Conservation (phyloP, 2,797 vertebrate species). For the Esox masquinongy region DNA sequence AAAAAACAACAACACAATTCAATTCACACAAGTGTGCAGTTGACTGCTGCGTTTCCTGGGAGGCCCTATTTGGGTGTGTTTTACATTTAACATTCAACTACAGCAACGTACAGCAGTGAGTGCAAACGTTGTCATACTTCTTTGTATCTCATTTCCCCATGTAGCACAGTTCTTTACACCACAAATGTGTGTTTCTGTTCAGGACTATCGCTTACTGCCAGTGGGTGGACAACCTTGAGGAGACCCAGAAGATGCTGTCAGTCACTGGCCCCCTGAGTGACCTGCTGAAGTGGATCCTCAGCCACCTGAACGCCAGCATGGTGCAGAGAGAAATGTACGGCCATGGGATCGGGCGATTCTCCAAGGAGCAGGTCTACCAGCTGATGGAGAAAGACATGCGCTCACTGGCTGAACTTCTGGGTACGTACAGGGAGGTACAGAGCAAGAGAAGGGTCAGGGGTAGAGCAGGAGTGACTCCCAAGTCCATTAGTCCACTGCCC, state of each 20-base stretch:
- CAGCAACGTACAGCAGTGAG: too few relatives aligned
- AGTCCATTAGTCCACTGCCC: not conserved
- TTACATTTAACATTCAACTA: not conserved
- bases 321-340: conserved; percentile 97
- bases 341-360: conserved; percentile 95
- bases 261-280: conserved; percentile 91
- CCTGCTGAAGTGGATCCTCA: conserved; percentile 91
- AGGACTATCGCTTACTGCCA: conserved; percentile 96
- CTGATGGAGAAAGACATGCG: conserved; percentile 99
- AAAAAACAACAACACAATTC: too few relatives aligned
- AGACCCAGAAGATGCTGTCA: conserved; percentile 92
- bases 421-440: conserved; percentile 62
- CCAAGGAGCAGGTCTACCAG: conserved; percentile 90
- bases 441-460: not conserved
- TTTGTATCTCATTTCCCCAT: not conserved
- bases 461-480: not conserved
- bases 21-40: too few relatives aligned
- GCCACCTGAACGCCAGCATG: conserved; percentile 91
- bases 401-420: conserved; percentile 90
- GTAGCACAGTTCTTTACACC: not conserved
- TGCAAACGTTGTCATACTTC: too few relatives aligned
- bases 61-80: not conserved
- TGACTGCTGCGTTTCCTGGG: too few relatives aligned
- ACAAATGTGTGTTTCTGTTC: conserved; percentile 12
- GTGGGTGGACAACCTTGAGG: conserved; percentile 96